phyloP scores from a whole-genome alignment of 2,113 vertebrate species.

The Centropus bengalensis region DNA sequence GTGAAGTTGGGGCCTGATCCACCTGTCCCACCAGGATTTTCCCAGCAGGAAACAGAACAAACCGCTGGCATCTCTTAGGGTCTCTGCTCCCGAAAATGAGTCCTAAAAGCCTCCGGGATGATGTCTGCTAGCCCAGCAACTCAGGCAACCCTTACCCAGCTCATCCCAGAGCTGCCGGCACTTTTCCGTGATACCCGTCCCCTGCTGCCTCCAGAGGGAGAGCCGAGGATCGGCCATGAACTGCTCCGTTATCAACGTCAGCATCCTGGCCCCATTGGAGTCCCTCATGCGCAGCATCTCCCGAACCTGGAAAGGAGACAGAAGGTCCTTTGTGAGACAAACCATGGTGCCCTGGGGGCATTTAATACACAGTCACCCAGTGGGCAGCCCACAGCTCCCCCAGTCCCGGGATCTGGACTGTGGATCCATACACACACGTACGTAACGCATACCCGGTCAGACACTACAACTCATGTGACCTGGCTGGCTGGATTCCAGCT shows the following conservation, averaged over 20 bases:
- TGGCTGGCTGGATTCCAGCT: not conserved
- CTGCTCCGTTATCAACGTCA: constrained; percentile 96
- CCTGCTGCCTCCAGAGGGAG: constrained; percentile 97
- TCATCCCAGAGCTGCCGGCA: constrained; percentile 98
- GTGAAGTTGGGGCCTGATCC: not conserved
- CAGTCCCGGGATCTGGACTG: not conserved
- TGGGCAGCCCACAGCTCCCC: not conserved
- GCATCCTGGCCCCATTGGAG: constrained; percentile 96
- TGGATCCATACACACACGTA: not conserved
- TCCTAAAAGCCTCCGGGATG: not conserved
- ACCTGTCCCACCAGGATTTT: not conserved
- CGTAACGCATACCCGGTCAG: not conserved
- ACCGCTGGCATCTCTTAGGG: not conserved
- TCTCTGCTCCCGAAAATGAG: not conserved
- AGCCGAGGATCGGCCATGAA: constrained; percentile 98
- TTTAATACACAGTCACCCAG: not conserved
- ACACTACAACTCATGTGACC: not conserved
- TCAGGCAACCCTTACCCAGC: constrained; percentile 78
- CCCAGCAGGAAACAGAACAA: not conserved
- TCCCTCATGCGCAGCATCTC: constrained; percentile 99
- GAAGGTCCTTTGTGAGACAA: not conserved
- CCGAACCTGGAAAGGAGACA: constrained; percentile 82
- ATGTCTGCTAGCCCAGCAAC: not conserved
- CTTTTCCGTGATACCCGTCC: constrained; percentile 97
- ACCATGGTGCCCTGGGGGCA: not conserved